Evolutionary conservation across 2,113 vertebrate genomes (phyloP).

Genomic region (Phylloscopus whistleri): DNA sequence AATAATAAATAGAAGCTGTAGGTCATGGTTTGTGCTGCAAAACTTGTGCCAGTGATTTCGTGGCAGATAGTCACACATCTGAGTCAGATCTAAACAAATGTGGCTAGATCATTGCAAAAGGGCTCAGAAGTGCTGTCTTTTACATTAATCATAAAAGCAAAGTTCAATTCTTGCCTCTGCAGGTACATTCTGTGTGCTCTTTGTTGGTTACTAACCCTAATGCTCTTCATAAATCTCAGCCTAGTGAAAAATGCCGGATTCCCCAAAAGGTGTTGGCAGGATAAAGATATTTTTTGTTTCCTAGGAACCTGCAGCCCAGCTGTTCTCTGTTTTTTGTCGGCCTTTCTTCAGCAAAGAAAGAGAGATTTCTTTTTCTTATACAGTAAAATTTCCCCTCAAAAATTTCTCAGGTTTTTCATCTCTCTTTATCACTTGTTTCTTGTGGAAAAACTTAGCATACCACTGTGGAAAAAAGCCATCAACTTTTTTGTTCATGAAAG

Average conservation of each 20-base stretch:
- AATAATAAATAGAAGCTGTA: not conserved
- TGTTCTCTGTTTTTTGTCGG: not conserved
- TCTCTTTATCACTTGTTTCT: not conserved
- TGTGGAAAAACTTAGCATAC: not conserved
- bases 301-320: not conserved
- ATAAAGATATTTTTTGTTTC: constrained; percentile 7
- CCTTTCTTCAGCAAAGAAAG: not conserved
- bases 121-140: not conserved
- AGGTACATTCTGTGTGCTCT: not conserved
- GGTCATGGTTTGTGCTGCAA: not conserved
- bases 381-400: not conserved
- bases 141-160: constrained; percentile 14
- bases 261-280: not conserved
- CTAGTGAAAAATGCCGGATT: not conserved
- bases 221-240: not conserved
- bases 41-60: not conserved
- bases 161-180: not conserved
- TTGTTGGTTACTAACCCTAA: not conserved
- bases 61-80: not conserved
- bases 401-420: not conserved
- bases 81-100: constrained; percentile 35
- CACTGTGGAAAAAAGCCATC: not conserved
- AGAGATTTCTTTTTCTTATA: not conserved
- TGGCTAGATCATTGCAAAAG: not conserved
- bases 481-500: not conserved